phyloP scores from a whole-genome alignment of 2,888 invertebrate species.

The Eumacrocentrus americanus region DNA sequence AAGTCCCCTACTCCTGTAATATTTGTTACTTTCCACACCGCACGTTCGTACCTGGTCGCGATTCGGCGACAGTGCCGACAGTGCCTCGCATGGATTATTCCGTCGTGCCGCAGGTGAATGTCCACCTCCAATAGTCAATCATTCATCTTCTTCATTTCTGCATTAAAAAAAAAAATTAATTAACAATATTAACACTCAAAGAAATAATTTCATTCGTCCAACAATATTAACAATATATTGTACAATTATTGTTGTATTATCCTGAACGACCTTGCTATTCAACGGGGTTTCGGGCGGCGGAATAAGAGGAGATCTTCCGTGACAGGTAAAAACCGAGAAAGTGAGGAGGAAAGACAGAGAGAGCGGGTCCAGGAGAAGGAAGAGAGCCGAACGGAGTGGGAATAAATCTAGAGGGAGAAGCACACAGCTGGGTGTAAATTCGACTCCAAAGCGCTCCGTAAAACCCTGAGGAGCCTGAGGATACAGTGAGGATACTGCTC shows the following conservation, averaged over 20 bases:
- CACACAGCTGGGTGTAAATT: slow-evolving; percentile 29
- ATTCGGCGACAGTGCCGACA: slow-evolving; percentile 16
- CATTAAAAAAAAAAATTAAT: too few species aligned
- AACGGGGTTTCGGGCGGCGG: not conserved
- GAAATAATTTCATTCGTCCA: too few species aligned
- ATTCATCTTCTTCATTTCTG: not conserved
- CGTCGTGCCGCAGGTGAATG: slow-evolving; percentile 19
- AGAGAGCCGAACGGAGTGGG: slow-evolving; percentile 4
- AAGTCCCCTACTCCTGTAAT: too few species aligned
- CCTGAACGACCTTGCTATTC: too few species aligned
- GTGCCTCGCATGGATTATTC: slow-evolving; percentile 32
- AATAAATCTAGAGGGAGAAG: slow-evolving; percentile 6
- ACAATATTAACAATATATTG: too few species aligned
- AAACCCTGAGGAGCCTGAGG: slow-evolving; percentile 1
- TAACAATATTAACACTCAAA: not conserved
- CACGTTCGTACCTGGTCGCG: slow-evolving; percentile 19
- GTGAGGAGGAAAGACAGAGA: slow-evolving; percentile 29
- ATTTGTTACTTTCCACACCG: too few species aligned
- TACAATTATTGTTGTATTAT: too few species aligned
- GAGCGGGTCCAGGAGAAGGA: slow-evolving; percentile 9
- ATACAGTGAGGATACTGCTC: not conserved
- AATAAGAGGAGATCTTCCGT: slow-evolving; percentile 15
- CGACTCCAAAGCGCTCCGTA: slow-evolving; percentile 35
- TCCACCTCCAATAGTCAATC: not conserved
- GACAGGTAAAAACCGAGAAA: slow-evolving; percentile 31